Percentiles rank a stretch among this genome's conserved stretches.
These are phyloP conservation scores for Aleadryas rufinucha DNA, from an alignment of 2,113 vertebrate genomes.

Conservation along the genomic window DNA sequence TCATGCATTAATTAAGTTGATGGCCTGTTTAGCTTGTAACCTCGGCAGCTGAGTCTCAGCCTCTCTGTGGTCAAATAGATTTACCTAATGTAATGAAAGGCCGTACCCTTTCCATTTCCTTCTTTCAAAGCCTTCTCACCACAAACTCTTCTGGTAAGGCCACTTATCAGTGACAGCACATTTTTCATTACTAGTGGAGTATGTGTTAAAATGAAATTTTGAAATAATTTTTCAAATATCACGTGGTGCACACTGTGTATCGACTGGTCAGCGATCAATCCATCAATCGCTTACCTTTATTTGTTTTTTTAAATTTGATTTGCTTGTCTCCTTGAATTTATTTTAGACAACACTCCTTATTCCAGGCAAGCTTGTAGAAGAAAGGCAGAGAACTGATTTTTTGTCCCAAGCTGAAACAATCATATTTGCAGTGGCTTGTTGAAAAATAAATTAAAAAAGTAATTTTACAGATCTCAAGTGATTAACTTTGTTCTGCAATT, in stretches of 20 bases:
- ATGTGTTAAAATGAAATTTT: slow-evolving; percentile 27
- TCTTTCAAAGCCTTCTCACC: slow-evolving; percentile 55
- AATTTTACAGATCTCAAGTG: neutral
- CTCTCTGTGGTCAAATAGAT: slow-evolving; percentile 51
- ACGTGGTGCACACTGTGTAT: rapidly evolving
- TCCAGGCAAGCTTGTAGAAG: neutral
- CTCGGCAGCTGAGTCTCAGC: slow-evolving; percentile 16
- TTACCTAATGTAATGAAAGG: slow-evolving; percentile 46
- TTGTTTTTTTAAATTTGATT: neutral
- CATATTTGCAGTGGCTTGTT: neutral
- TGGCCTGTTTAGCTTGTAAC: slow-evolving; percentile 28
- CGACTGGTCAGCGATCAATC: neutral
- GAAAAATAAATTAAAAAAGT: neutral
- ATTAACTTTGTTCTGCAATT: neutral
- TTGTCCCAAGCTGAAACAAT: neutral
- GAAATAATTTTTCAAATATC: slow-evolving; percentile 20
- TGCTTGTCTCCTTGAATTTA: neutral
- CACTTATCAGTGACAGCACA: slow-evolving; percentile 54
- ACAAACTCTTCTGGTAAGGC: slow-evolving; percentile 34
- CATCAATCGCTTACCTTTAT: neutral
- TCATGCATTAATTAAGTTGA: neutral
- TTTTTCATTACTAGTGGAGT: slow-evolving; percentile 25
- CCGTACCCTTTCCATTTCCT: slow-evolving; percentile 34
- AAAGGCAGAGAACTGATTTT: neutral
- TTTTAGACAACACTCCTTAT: neutral